Percentiles rank a stretch among this genome's conserved stretches.
These are phyloP conservation scores for Cydia splendana DNA, from an alignment of 1,140 invertebrate genomes.

Conservation along the genomic window DNA sequence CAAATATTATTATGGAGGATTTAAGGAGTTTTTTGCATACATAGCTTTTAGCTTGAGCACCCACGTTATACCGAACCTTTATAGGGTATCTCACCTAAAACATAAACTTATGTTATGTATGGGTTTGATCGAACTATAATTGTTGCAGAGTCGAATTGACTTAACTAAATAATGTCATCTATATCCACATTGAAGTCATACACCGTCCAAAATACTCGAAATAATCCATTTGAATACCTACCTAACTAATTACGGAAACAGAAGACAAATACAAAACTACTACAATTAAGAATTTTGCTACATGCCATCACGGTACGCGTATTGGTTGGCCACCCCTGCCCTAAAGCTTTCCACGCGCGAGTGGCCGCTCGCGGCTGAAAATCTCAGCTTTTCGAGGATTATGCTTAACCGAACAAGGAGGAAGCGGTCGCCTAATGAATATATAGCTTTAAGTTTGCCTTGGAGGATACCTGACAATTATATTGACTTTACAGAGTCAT, in stretches of 20 bases:
- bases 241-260: no score
- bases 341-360: constrained; percentile 26
- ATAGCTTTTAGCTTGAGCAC: not conserved
- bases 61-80: no score
- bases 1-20: constrained; percentile 28
- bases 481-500: not conserved
- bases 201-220: no score
- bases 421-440: constrained; percentile 52
- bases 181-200: no score
- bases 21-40: not conserved
- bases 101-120: no score
- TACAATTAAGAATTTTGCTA: not conserved
- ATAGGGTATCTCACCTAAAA: no score
- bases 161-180: no score
- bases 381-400: constrained; percentile 13
- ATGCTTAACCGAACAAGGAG: constrained; percentile 38
- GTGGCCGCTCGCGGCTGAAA: constrained; percentile 5
- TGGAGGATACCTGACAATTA: constrained; percentile 44
- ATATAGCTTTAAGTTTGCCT: constrained; percentile 54
- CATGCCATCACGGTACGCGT: not conserved
- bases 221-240: no score
- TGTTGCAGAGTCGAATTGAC: no score
- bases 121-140: no score
- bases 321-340: not conserved
- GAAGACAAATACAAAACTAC: no score